Evolutionary conservation across 2,888 invertebrate genomes (phyloP).

Genomic region (Cheilosia grossa): DNA sequence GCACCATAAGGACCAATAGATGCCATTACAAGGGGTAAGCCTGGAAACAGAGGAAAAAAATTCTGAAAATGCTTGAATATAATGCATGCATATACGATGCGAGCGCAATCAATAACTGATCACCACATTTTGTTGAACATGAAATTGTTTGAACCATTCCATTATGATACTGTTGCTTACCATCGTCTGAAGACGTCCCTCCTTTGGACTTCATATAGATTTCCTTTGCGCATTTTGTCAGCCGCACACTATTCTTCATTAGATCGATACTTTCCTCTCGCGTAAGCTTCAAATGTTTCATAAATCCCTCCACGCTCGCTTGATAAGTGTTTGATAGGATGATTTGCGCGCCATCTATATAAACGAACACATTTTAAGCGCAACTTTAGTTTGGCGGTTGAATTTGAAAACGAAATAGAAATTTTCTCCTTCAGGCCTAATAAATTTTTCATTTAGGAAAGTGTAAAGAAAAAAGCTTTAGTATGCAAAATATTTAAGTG

Average conservation of each 20-base stretch:
- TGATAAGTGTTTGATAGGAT: slow-evolving; percentile 95
- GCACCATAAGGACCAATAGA: slow-evolving; percentile 97
- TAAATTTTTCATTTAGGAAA: slow-evolving; percentile 29
- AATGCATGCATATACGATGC: not conserved
- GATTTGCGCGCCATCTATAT: slow-evolving; percentile 92
- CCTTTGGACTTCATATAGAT: slow-evolving; percentile 84
- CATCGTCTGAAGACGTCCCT: slow-evolving; percentile 81
- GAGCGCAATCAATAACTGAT: too few species aligned
- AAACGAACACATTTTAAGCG: not conserved
- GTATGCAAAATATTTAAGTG: not conserved
- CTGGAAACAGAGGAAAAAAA: not conserved
- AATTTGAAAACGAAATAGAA: slow-evolving; percentile 37
- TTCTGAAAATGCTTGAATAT: too few species aligned
- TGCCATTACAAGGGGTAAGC: slow-evolving; percentile 87
- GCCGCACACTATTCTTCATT: slow-evolving; percentile 88
- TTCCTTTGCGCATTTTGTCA: slow-evolving; percentile 88
- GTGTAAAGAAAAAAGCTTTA: slow-evolving; percentile 30
- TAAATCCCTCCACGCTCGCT: slow-evolving; percentile 90
- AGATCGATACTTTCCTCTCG: slow-evolving; percentile 87
- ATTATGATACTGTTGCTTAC: slow-evolving; percentile 9
- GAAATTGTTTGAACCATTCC: too few species aligned
- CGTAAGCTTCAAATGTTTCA: slow-evolving; percentile 88
- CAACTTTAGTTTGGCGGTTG: slow-evolving; percentile 47
- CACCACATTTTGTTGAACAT: too few species aligned
- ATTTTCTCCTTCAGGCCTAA: not conserved